Evolutionary conservation across 1,140 invertebrate species (phyloP).

Genomic region (Trachymyrmex cornetzi): DNA sequence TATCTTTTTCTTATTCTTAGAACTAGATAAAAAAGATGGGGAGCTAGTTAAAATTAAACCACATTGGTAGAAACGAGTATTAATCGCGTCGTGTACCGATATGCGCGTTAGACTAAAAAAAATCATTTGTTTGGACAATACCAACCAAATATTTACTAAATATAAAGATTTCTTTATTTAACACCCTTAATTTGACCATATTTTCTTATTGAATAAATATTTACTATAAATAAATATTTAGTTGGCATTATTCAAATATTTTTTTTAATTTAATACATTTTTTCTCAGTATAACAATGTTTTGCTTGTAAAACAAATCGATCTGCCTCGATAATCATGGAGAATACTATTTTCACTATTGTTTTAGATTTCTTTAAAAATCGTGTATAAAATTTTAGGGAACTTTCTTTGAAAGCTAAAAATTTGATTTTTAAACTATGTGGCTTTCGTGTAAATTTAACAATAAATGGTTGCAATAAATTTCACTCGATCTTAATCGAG

Average conservation of each 20-base stretch:
- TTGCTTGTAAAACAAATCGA: background rate
- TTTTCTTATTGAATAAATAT: no score
- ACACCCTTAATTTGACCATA: no score
- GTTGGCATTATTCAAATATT: no score
- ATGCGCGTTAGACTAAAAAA: background rate
- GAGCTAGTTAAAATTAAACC: no score
- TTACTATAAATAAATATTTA: no score
- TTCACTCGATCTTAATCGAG: background rate
- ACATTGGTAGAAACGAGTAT: no score
- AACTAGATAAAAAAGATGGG: no score
- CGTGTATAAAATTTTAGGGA: background rate
- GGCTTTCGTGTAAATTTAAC: background rate
- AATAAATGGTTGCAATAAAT: background rate
- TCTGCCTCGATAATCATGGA: background rate
- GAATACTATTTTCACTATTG: background rate
- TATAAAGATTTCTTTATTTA: no score
- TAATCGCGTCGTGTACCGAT: background rate
- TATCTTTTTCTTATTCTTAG: no score
- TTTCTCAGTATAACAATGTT: background rate
- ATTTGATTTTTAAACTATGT: background rate
- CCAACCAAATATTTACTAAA: no score
- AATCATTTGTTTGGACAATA: no score
- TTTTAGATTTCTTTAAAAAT: background rate
- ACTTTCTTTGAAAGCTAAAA: background rate
- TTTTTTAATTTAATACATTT: no score